Base-by-base conservation (phyloP, 1,140 invertebrate species). In the Cyclina sinensis region DNA sequence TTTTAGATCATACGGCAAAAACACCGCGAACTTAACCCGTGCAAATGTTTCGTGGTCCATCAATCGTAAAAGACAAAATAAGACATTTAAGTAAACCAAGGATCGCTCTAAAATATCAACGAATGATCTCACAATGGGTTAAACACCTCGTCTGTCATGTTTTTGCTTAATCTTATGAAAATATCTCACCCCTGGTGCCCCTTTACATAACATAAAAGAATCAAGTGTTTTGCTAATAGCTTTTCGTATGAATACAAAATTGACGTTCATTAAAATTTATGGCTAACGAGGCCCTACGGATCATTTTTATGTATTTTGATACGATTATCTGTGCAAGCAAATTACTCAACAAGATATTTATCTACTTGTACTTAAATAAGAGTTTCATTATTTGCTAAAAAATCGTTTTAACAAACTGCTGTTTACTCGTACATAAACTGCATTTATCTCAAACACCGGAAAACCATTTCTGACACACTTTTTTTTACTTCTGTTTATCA, bases 101-200 rank as follows among this genome's bases (percentile, higher is more conserved):
- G 54, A 57, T 57, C 54, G 54, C 43, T 57, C 21, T 9, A 27
- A 57, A 9, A 57, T 57, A 57, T 57, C 54, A 57, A 57, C 21
- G 16, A 57, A 57, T n/a, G 18, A 57, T 21, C 16, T 57, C 18
- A 57, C 54, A 57, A 57, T 57, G 54, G 24, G 18, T n/a, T n/a
- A 18, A 57, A 27, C 54, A 57, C 54, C 54, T 57, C 54, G 54
- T 57, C 54, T 57, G 54, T 57, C 54, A 57, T 57, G 54, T n/a
- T 57, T 57, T 57, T 18, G 54, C 54, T 57, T n/a, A 9, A 57
- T 57, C 54, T 57, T 9, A n/a, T 57, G 54, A 57, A n/a, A 57
- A 57, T 57, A 57, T 57, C 54, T 57, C 7, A 57, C 24, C 54
- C 54, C 54, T 9, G 18, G 43, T 43, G 43, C 43, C 43, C n/a